Percentiles rank a stretch among this genome's conserved stretches.
These are phyloP conservation scores for Himalopsyche kuldschensis DNA, from an alignment of 2,888 invertebrate genomes.

Conservation along the genomic window DNA sequence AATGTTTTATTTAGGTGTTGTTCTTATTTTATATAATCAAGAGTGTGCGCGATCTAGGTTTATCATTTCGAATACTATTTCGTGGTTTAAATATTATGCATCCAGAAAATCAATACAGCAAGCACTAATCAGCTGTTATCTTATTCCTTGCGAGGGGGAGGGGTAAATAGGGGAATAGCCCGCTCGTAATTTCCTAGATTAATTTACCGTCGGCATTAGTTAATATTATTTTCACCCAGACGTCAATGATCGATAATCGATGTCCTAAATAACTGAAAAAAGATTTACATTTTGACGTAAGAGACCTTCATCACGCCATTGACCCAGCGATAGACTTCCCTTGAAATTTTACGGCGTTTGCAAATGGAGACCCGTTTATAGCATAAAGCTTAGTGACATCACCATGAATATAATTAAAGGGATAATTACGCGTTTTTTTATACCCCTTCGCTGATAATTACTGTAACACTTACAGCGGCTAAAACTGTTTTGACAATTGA, in stretches of 20 bases:
- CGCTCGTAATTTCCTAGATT: conserved; percentile 9
- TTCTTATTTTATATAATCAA: neutral
- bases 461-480: too few relatives aligned
- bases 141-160: conserved; percentile 44
- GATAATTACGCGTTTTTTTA: neutral
- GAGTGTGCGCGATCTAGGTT: neutral
- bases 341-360: conserved; percentile 10
- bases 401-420: conserved; percentile 4
- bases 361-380: conserved; percentile 26
- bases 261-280: neutral
- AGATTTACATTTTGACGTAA: neutral
- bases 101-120: conserved; percentile 58
- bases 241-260: neutral
- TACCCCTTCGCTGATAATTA: too few relatives aligned
- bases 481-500: neutral
- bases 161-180: conserved; percentile 40
- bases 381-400: conserved; percentile 15
- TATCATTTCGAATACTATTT: neutral
- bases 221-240: neutral
- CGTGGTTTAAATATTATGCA: conserved; percentile 18
- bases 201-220: neutral
- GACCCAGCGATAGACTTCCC: conserved; percentile 9
- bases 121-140: conserved; percentile 57
- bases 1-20: conserved; percentile 36
- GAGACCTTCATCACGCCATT: neutral